These are phyloP conservation scores for Scelioninae gen. 1 DNA, from an alignment of 2,888 invertebrate species.

Conservation along the genomic window DNA sequence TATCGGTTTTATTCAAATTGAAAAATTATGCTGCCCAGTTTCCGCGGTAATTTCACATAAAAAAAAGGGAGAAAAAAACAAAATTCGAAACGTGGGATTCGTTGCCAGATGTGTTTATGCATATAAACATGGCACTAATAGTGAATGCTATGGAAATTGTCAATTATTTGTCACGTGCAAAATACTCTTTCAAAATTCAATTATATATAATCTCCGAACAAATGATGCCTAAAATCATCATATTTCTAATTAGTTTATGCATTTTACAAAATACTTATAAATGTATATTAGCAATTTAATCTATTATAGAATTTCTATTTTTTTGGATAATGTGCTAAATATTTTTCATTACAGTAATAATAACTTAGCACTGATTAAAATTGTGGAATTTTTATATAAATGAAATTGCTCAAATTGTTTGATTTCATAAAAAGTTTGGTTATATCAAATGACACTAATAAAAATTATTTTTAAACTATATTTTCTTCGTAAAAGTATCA, in stretches of 20 bases:
- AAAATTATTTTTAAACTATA: no score
- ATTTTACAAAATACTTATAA: slow-evolving; percentile 8
- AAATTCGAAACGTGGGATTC: slow-evolving; percentile 36
- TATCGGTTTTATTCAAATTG: slow-evolving; percentile 68
- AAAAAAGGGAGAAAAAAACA: slow-evolving; percentile 9
- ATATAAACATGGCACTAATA: slow-evolving; percentile 37
- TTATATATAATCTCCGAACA: slow-evolving; percentile 29
- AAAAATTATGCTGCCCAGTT: slow-evolving; percentile 63
- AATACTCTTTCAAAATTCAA: slow-evolving; percentile 42
- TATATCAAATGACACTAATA: no score
- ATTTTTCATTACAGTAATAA: background rate
- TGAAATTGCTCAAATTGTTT: no score
- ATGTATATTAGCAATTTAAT: background rate
- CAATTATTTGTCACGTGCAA: slow-evolving; percentile 35
- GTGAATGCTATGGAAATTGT: slow-evolving; percentile 26
- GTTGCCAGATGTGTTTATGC: slow-evolving; percentile 56
- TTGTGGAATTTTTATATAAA: no score
- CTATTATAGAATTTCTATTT: background rate
- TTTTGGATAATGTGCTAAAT: background rate
- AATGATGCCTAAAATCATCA: slow-evolving; percentile 18
- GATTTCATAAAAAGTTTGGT: no score
- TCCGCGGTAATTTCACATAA: slow-evolving; percentile 36
- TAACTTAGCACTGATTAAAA: no score
- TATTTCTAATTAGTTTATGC: slow-evolving; percentile 23
- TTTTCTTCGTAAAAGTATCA: no score